phyloP scores from a whole-genome alignment of 2,113 vertebrate species.

The Vimba vimba region DNA sequence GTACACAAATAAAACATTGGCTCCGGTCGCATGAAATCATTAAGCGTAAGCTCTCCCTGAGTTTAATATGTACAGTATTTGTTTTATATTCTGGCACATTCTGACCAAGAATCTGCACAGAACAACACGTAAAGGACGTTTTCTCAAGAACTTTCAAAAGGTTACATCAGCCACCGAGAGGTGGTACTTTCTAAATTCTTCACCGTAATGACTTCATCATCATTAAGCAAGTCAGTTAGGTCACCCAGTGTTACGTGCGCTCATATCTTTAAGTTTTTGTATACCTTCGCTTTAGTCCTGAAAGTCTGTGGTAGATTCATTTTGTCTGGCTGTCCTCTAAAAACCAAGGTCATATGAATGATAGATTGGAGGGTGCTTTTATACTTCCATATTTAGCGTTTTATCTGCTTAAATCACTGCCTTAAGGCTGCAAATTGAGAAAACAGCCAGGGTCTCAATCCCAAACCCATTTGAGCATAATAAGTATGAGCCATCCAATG shows the following conservation, averaged over 20 bases:
- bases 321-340: conserved; percentile 56
- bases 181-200: conserved; percentile 2
- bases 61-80: conserved; percentile 30
- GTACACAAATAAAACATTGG: conserved; percentile 6
- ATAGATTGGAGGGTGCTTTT: conserved; percentile 65
- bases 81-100: neutral
- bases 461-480: conserved; percentile 78
- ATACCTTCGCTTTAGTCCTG: neutral
- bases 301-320: conserved; percentile 50
- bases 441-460: conserved; percentile 77
- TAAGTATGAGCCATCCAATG: conserved; percentile 77
- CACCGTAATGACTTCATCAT: conserved; percentile 14
- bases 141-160: conserved; percentile 16
- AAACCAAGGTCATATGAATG: conserved; percentile 76
- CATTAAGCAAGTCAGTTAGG: conserved; percentile 14
- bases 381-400: conserved; percentile 67
- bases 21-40: neutral
- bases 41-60: neutral
- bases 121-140: neutral
- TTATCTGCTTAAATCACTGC: conserved; percentile 74
- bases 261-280: neutral
- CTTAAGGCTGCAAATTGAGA: conserved; percentile 76
- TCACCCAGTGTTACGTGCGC: neutral
- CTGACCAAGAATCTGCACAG: conserved; percentile 18
- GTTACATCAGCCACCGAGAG: neutral